phyloP scores from a whole-genome alignment of 2,113 vertebrate genomes.

The Dunckerocampus dactyliophorus region DNA sequence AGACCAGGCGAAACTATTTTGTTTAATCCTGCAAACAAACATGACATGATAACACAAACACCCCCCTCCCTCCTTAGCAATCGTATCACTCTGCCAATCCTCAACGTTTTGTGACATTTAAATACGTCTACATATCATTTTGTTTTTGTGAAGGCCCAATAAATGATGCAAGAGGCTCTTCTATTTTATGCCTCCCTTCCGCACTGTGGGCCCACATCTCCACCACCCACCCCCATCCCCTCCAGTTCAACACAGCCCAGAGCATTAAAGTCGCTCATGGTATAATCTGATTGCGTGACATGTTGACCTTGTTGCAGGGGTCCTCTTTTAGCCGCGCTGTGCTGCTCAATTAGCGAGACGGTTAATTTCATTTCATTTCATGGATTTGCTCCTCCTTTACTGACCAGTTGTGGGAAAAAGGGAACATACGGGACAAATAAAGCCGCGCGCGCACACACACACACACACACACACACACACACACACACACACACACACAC shows the following conservation, averaged over 20 bases:
- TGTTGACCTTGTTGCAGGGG: constrained; percentile 29
- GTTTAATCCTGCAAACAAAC: constrained; percentile 25
- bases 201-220: constrained; percentile 7
- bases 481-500: neutral
- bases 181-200: constrained; percentile 16
- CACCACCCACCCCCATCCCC: constrained; percentile 6
- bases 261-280: constrained; percentile 29
- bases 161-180: constrained; percentile 38
- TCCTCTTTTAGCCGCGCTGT: neutral
- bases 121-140: constrained; percentile 22
- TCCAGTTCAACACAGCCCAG: neutral
- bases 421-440: neutral
- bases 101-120: constrained; percentile 47
- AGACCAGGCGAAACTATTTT: constrained; percentile 34
- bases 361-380: constrained; percentile 9
- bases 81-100: constrained; percentile 29
- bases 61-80: constrained; percentile 3
- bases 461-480: neutral
- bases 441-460: neutral
- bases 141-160: constrained; percentile 25
- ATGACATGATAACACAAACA: neutral
- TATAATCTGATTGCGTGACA: constrained; percentile 24
- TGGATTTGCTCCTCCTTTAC: constrained; percentile 1
- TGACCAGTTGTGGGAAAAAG: constrained; percentile 1
- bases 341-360: constrained; percentile 8